Evolutionary conservation across 2,888 invertebrate species (phyloP).

Genomic region (Tipula lateralis): DNA sequence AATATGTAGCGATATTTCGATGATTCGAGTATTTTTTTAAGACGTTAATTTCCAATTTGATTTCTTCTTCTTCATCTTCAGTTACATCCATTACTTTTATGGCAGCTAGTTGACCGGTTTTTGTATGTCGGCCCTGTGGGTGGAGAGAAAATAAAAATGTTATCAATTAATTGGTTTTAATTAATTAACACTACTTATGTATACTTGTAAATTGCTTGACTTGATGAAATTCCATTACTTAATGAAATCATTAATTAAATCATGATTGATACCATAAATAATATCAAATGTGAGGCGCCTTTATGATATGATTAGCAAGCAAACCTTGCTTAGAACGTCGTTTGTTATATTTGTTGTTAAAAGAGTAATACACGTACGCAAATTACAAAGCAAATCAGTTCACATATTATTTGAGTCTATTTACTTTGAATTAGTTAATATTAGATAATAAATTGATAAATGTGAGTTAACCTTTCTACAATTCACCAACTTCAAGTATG

Average conservation of each 20-base stretch:
- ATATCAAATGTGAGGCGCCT: background rate
- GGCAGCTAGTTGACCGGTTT: conserved; percentile 98
- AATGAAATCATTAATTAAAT: background rate
- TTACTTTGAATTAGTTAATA: too few relatives aligned
- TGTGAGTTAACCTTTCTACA: too few relatives aligned
- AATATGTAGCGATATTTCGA: conserved; percentile 99
- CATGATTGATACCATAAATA: background rate
- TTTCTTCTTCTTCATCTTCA: conserved; percentile 99
- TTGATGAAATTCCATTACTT: background rate
- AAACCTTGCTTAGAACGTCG: too few relatives aligned
- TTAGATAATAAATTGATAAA: too few relatives aligned
- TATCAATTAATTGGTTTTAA: background rate
- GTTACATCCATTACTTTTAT: conserved; percentile 99
- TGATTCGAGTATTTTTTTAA: conserved; percentile 98
- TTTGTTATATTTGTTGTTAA: too few relatives aligned
- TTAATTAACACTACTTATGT: background rate
- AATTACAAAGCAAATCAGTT: too few relatives aligned
- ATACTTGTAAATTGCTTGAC: background rate
- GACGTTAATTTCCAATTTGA: conserved; percentile 99
- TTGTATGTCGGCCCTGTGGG: conserved; percentile 93
- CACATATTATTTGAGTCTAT: too few relatives aligned
- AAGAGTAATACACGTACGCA: too few relatives aligned
- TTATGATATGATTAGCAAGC: too few relatives aligned
- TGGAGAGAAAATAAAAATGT: background rate
- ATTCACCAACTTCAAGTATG: too few relatives aligned